These are phyloP conservation scores for Speoplatyrhinus poulsoni DNA, from an alignment of 2,113 vertebrate species.

Conservation along the genomic window DNA sequence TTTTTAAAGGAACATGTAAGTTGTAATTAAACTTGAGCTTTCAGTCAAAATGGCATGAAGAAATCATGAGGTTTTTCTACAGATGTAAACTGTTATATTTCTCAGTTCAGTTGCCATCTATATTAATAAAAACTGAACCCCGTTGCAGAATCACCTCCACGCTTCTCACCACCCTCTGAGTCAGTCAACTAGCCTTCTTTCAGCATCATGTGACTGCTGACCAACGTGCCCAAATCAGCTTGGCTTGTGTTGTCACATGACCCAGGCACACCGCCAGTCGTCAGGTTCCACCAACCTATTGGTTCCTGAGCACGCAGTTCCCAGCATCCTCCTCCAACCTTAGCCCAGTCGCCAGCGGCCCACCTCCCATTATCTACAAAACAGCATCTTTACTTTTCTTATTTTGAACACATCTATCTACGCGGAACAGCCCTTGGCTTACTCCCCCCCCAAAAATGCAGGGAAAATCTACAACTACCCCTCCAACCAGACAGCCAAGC, in stretches of 20 bases:
- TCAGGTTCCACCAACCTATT: conserved; percentile 98
- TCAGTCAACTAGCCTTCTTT: conserved; percentile 99
- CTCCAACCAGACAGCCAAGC: conserved; percentile 91
- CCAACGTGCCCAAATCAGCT: conserved; percentile 98
- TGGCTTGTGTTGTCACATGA: conserved; percentile 99
- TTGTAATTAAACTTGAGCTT: conserved; percentile 25
- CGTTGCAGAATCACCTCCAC: conserved; percentile 99
- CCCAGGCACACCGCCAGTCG: conserved; percentile 95
- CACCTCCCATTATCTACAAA: conserved; percentile 94
- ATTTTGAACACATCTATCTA: conserved; percentile 96
- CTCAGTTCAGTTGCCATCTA: conserved; percentile 89
- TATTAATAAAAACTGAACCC: conserved; percentile 99
- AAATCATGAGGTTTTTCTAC: conserved; percentile 69
- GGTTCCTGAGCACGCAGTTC: conserved; percentile 99
- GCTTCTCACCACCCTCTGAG: conserved; percentile 99
- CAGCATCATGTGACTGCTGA: conserved; percentile 99
- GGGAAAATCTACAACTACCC: conserved; percentile 91
- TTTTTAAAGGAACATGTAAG: conserved; percentile 15
- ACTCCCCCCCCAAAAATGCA: conserved; percentile 92
- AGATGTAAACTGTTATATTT: conserved; percentile 91
- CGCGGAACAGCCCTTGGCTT: conserved; percentile 96
- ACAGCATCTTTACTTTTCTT: conserved; percentile 91
- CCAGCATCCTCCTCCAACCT: conserved; percentile 96
- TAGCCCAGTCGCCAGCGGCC: conserved; percentile 95
- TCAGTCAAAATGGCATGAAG: conserved; percentile 34